Evolutionary conservation across 1,140 invertebrate species (phyloP), one percentile per base, ranked within the genome.

Genomic region (Stenopsyche tienmushanensis): DNA sequence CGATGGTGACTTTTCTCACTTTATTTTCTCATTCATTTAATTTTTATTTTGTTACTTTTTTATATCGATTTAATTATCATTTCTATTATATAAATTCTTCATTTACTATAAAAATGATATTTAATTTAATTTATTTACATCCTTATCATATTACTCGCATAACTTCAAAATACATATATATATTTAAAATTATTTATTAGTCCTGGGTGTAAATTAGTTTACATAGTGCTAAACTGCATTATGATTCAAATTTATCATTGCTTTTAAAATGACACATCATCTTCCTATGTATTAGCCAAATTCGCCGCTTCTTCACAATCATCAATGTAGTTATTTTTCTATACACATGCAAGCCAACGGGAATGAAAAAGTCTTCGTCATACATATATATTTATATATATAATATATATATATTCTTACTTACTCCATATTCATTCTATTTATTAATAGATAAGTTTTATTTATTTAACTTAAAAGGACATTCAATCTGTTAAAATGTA

Each of bases 131-230:
- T 44, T 44, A 44, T 10, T 49, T 60, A 47, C 44, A 60, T 60
- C 57, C 57, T 60, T 39, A 25, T 49, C 57, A 47, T 60, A 47
- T 21, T 39, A 42, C 54, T 60, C 44, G 57, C 41, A 21, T 60
- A 60, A 60, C 57, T 60, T 60, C 15, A 21, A 57, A 24, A 47
- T 47, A 47, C 17, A 47, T 15, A 47, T 47, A 47, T 60, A 42
- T 60, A 47, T 65, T 55, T 69, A 66, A 21, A 63, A 66, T 69
- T 65, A 66, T 66, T 69, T 69, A 58, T 69, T 69, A 69, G 67
- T 69, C 67, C 67, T 69, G 67, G 67, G 67, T 69, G 67, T 69
- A 69, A 69, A 69, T 69, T 69, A 69, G 67, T 66, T 64, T 66
- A 66, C 67, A 66, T 69, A 66, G 64, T 69, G 67, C 67, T 69